Base-by-base conservation (phyloP, 2,113 vertebrate species). In the Eptesicus fuscus region DNA sequence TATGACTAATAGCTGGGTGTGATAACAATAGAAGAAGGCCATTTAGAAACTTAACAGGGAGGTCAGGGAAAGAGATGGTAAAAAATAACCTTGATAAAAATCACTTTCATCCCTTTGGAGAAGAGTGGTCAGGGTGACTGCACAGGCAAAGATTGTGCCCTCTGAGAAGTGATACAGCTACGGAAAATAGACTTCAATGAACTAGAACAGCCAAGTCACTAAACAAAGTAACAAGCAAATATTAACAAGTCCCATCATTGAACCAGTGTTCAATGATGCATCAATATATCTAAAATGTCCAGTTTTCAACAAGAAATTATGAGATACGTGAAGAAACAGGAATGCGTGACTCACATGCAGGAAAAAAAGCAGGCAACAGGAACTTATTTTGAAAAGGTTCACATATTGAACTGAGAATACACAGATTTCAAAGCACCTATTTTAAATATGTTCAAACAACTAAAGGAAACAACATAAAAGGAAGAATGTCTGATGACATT, bases 181-280 rank as follows among this genome's bases (percentile, higher is more conserved):
- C 1, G 9, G 53, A 56, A 90, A 78, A 71, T 1, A 91, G 82
- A 42, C 7, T 53, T 71, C 10, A 78, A 14, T 79, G 56, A 94
- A 59, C 23, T 40, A 95, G 42, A 49, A 30, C 42, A 93, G 22
- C 20, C 56, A 90, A 93, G 49, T 83, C 53, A 93, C 37, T 73
- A 88, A 82, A 77, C 69, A 86, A 71, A 65, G 78, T 76, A 76
- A 63, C 13, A 82, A 95, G 25, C 28, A 95, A 76, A 71, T n/a
- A 90, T 71, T 83, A 77, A 83, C 30, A 78, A 78, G 30, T 17
- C 35, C 53, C 13, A 70, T n/a, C n/a, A n/a, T n/a, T n/a, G n/a
- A n/a, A 47, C 87, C 17, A 83, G n/a, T 93, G 93, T n/a, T 65
- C 42, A 90, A 93, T 93, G 51, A 83, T 78, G n/a, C 20, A 83